Evolutionary conservation across 2,797 vertebrate genomes (phyloP), one percentile per base, ranked within the genome.

Genomic region (Mus caroli): DNA sequence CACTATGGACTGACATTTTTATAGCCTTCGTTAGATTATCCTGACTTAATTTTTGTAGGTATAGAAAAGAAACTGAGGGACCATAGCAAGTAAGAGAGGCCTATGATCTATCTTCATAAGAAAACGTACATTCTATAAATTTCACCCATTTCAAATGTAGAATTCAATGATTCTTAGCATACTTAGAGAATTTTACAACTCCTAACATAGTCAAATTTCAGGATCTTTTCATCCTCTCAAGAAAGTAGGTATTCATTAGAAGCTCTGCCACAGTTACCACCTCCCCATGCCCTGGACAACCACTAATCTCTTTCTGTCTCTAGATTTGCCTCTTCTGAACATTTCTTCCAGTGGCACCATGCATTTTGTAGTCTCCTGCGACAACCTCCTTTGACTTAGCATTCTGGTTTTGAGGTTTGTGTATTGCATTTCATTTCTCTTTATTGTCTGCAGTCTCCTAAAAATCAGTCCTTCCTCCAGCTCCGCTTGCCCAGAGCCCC

Each of bases 101-200:
- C 62, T 64, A 3, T 28, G 60, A 5, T 28, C 71, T 56, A 60
- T n/a, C 62, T 90, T 34, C 84, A 76, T 37, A 62, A 85, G 46
- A 89, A 85, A 54, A 87, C 84, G 76, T 62, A 73, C 8, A 46
- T 54, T 40, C 17, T 28, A 89, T 89, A 73, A 76, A 93, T 28
- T 87, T 64, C 7, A 84, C 43, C 11, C 34, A 31, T 90, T 89
- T 92, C 77, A 94, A 93, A 22, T 40, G 7, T 46, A 77, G 31
- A 90, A 90, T 46, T 78, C 60, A 84, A 52, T 73, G 19, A 60
- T 93, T 88, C 94, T 88, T 78, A 90, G 56, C 60, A 19, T 83
- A 56, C 83, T 95, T 91, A 40, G 24, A 88, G 40, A 96, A 43
- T 92, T 82, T 46, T 40, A 24, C 24, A 85, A 86, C 13, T 73